phyloP scores from a whole-genome alignment of 2,888 invertebrate genomes.

The Epirrita christyi region DNA sequence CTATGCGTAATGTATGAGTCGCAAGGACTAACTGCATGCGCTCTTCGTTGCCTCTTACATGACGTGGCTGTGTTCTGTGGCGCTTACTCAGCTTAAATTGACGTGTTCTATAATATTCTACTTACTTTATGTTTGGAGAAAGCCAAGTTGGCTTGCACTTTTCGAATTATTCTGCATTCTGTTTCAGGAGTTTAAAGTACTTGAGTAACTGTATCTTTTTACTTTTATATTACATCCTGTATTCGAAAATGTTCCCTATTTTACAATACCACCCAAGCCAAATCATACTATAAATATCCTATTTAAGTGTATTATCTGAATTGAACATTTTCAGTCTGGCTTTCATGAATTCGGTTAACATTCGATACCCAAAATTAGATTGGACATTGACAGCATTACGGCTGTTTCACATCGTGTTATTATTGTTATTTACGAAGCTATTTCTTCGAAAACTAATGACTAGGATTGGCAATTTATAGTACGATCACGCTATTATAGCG shows the following conservation, averaged over 20 bases:
- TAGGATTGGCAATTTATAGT: background rate
- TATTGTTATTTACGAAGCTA: background rate
- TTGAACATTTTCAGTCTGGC: too few species aligned
- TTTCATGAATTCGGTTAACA: background rate
- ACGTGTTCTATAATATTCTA: background rate
- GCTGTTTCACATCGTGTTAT: background rate
- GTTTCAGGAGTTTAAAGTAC: too few species aligned
- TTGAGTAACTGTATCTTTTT: too few species aligned
- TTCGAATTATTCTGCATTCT: too few species aligned
- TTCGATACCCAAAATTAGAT: background rate
- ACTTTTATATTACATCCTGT: too few species aligned
- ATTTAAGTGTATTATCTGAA: too few species aligned
- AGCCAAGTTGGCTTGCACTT: too few species aligned
- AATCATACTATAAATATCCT: too few species aligned
- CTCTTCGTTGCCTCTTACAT: background rate
- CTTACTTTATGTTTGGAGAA: background rate
- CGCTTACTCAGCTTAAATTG: background rate
- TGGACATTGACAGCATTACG: background rate
- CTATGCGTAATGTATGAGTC: slow-evolving; percentile 34
- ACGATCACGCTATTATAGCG: background rate
- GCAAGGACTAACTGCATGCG: slow-evolving; percentile 1
- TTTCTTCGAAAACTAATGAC: background rate
- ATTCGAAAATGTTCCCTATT: too few species aligned
- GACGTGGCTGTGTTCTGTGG: background rate
- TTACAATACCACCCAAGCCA: too few species aligned